Evolutionary conservation across 2,797 vertebrate genomes (phyloP), one percentile per base, ranked within the genome.

Genomic region (Anguilla pacifica): DNA sequence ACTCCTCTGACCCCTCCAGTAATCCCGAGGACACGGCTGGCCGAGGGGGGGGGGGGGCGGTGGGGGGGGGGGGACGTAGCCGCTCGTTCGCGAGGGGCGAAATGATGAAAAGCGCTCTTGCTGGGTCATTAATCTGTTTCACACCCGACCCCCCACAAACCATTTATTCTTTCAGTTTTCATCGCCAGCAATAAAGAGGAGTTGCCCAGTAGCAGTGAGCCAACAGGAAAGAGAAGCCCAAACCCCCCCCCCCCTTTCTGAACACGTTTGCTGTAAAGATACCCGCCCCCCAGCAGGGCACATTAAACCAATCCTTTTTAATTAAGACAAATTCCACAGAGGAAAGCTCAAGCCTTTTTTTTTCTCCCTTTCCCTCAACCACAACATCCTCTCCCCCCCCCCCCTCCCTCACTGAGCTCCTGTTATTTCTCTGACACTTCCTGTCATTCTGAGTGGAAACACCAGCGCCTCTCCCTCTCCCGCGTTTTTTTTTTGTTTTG

Each of bases 291-390:
- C 1, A 92, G 91, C 91, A 49, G n/a, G 89, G 90, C 90, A 86
- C 92, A 92, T 91, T 90, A 92, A 94, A 95, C 88, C 89, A 89
- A 91, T 94, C 91, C 88, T 91, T 93, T 94, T 94, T 93, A 92
- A 92, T 96, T 94, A 92, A 91, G 93, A 94, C 85, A n/a, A 87
- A 93, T 95, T 95, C 93, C 92, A 92, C 91, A 85, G 90, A 94
- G 93, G 89, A 92, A 90, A 85, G 91, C 94, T 94, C 89, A 85
- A 89, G 93, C 87, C 85, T 90, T 88, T 89, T 67, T 82, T 88
- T 67, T 74, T 85, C 82, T 88, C 79, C 22, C 13, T 59, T 67
- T 91, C 90, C 88, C 85, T 86, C 31, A 90, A 92, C 90, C 89
- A 19, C 94, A 95, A 89, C 89, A 92, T 94, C 94, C 93, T 89